Conservation (phyloP, 2,113 vertebrate genomes). For the Scytalopus superciliaris region DNA sequence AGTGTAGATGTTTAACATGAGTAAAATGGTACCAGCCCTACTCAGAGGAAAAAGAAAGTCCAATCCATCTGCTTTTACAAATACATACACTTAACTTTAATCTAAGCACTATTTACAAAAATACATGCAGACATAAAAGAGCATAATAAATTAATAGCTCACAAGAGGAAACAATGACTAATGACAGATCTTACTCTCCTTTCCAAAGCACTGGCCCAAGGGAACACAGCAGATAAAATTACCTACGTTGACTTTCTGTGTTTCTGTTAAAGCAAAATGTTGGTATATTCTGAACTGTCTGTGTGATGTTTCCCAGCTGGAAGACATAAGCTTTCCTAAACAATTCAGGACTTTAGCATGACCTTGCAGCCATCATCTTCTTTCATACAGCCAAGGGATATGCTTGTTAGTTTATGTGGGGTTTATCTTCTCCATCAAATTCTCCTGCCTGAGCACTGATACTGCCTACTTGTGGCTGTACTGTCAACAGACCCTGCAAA, state of each 20-base stretch:
- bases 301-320: conserved; percentile 70
- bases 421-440: conserved; percentile 49
- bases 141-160: conserved; percentile 35
- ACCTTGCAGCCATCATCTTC: conserved; percentile 34
- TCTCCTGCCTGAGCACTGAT: neutral
- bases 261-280: conserved; percentile 48
- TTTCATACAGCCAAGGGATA: conserved; percentile 27
- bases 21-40: neutral
- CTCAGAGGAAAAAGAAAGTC: neutral
- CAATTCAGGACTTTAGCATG: conserved; percentile 20
- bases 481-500: neutral
- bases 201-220: neutral
- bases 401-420: conserved; percentile 32
- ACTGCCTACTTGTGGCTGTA: neutral
- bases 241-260: conserved; percentile 12
- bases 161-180: conserved; percentile 31
- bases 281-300: conserved; percentile 53
- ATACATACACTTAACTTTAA: conserved; percentile 48
- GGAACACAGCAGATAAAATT: conserved; percentile 46
- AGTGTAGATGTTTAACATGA: neutral
- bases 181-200: conserved; percentile 11
- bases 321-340: conserved; percentile 64
- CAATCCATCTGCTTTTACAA: conserved; percentile 40
- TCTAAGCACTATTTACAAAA: conserved; percentile 46
- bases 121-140: conserved; percentile 43